Conservation (phyloP, 2,113 vertebrate species). For the Pelecanoides urinatrix region DNA sequence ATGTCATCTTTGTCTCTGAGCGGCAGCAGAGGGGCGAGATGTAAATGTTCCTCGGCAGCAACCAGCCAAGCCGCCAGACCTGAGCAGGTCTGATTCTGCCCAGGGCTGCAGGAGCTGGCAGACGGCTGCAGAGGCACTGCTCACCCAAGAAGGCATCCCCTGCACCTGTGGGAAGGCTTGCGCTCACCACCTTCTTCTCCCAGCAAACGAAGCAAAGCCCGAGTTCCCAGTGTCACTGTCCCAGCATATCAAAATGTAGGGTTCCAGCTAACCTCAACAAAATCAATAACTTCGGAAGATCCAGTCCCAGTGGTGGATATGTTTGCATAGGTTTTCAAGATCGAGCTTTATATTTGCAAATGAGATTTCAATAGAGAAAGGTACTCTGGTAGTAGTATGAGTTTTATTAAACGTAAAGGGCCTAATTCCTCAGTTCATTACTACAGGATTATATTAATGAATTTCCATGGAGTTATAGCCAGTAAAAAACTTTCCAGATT, state of each 20-base stretch:
- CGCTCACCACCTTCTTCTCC: background rate
- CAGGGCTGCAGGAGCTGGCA: background rate
- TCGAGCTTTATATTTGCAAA: background rate
- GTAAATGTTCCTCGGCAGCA: background rate
- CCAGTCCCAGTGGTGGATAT: rapidly evolving
- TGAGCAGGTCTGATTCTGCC: background rate
- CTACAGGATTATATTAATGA: background rate
- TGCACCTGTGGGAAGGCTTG: background rate
- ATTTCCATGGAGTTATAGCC: background rate
- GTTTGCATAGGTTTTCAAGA: background rate
- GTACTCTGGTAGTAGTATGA: background rate
- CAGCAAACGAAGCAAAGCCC: background rate
- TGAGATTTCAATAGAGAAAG: background rate
- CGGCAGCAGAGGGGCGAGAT: background rate
- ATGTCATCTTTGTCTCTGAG: background rate
- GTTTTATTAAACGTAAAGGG: slow-evolving; percentile 17
- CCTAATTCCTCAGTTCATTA: background rate
- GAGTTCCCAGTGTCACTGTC: background rate
- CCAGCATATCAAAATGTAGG: background rate
- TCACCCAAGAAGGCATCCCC: background rate
- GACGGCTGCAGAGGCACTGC: background rate
- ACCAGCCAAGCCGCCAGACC: background rate
- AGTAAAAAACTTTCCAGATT: background rate
- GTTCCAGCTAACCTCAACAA: background rate
- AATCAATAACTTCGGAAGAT: background rate